Base-by-base conservation (phyloP, 2,113 vertebrate genomes). In the Microtus montanus region DNA sequence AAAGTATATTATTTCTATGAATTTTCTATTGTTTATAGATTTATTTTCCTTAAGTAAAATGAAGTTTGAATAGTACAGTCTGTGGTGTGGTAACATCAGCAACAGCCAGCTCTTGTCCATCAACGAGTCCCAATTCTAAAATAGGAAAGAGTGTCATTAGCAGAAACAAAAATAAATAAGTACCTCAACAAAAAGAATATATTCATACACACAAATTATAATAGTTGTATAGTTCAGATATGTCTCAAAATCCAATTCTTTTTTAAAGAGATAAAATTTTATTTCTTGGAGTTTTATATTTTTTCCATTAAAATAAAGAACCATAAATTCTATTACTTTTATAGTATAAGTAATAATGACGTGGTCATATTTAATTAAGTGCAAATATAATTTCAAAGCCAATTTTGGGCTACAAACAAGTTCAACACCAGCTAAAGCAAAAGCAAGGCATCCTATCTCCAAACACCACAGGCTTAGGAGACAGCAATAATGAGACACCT, bases 1-100 rank as follows among this genome's bases (percentile, higher is more conserved):
- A 11, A 90, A 97, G 90, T 77, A 91, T 7, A 28, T 78, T 91
- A 97, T 97, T 96, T 94, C 80, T 95, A 90, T 66, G 49, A 90
- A 66, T 90, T 94, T 95, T 41, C 30, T 93, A 97, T 92, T 94
- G 92, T 95, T 33, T 94, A 73, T 66, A 95, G 28, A 96, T 97
- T 88, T 95, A 88, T 97, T 94, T 58, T 92, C 85, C 89, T 98
- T 99, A 99, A 94, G 98, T 99, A 97, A 99, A 99, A 96, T 99
- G 98, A 94, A 99, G 99, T 97, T 99, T 99, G 98, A 99, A 99
- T 86, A 99, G 97, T 97, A 99, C 98, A 28, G 99, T 99, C 98
- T 99, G 99, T 80, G 99, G 99, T 84, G 99, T 99, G 90, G 99
- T 99, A 96, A 99, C 96, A 98, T 99, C 99, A 94, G 99, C 99